Evolutionary conservation across 1,140 invertebrate genomes (phyloP), one percentile per base, ranked within the genome.

Genomic region (Trichonephila inaurata): DNA sequence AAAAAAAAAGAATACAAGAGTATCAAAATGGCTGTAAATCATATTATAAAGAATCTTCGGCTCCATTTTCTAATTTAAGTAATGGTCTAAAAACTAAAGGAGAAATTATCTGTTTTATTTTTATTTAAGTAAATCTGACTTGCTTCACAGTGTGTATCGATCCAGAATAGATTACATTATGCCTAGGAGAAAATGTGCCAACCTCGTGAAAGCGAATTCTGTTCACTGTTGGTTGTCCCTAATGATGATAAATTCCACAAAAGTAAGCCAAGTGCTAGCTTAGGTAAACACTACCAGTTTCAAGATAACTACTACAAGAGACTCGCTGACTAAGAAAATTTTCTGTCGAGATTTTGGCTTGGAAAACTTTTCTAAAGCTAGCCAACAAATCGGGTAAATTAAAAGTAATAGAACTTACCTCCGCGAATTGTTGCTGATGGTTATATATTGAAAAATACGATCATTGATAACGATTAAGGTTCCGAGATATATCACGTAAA

Each of bases 241-340:
- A 86, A 86, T 86, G 83, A 86, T 86, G 83, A 86, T 86, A 86
- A 86, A 86, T 86, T 82, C 33, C 16, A 51, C 83, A 24, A 86
- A 86, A 86, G 16, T 12, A 10, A 12, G 51, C 51, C 51, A 51
- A 51, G 51, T 44, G 16, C 21, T 19, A 51, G 51, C 83, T 61
- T 86, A 61, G 83, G 60, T 86, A 86, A 86, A 86, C 83, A 86
- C 60, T 60, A 61, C 83, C 5, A 24, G 58, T 10, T n/a, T 19
- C 60, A 61, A 86, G 83, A n/a, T 60, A 86, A 86, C 44, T 28
- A 24, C 60, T n/a, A 28, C 83, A 24, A 2, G 21, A n/a, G 21
- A n/a, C 7, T 24, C 18, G 44, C 83, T 86, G 83, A 86, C 12
- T 44, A 86, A 60, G 44, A 16, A n/a, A 66, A n/a, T 12, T n/a